Evolutionary conservation across 2,113 vertebrate genomes (phyloP).

Genomic region (Osmerus eperlanus): DNA sequence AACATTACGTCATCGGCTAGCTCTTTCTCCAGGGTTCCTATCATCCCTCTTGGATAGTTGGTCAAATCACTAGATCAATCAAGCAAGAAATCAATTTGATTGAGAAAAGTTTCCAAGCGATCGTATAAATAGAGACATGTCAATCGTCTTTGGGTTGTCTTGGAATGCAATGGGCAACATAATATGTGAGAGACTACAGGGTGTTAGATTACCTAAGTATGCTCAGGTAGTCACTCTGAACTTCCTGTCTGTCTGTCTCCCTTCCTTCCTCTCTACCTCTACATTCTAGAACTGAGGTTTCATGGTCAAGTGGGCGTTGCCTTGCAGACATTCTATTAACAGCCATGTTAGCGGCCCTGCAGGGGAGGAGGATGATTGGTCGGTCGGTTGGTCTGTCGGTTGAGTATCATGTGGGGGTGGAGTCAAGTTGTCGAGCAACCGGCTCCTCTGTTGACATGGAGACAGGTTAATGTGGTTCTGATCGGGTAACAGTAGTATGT

Average conservation of each 20-base stretch:
- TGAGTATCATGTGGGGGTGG: constrained; percentile 61
- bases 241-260: constrained; percentile 56
- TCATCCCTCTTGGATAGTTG: constrained; percentile 40
- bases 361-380: constrained; percentile 66
- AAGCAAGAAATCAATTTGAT: constrained; percentile 37
- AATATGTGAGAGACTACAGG: constrained; percentile 52
- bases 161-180: constrained; percentile 65
- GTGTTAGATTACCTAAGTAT: constrained; percentile 39
- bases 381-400: constrained; percentile 61
- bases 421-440: constrained; percentile 71
- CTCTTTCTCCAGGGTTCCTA: constrained; percentile 51
- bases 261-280: constrained; percentile 49
- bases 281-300: constrained; percentile 54
- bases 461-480: constrained; percentile 74
- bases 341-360: constrained; percentile 16
- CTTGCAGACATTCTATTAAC: constrained; percentile 15
- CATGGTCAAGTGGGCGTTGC: constrained; percentile 60
- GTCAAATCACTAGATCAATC: constrained; percentile 66
- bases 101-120: constrained; percentile 63
- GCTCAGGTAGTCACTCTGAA: constrained; percentile 75
- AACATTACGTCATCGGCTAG: constrained; percentile 72
- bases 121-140: constrained; percentile 46
- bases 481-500: constrained; percentile 63
- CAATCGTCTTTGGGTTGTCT: constrained; percentile 74
- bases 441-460: constrained; percentile 74